Conservation (phyloP, 1,140 invertebrate genomes). For the Onthophagus taurus region DNA sequence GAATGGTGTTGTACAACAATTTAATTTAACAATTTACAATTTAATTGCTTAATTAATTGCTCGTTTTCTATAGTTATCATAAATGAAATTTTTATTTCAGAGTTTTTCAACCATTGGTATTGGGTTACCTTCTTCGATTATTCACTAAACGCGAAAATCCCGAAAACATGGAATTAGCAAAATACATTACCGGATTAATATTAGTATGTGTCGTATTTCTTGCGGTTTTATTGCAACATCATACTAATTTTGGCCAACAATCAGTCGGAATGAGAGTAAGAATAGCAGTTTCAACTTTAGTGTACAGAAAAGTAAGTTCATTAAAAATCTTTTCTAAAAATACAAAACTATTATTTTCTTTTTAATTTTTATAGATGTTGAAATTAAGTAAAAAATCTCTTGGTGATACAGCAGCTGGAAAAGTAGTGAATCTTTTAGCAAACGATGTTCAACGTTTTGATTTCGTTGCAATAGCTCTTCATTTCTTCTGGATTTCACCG, state of each 20-base stretch:
- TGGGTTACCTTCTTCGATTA: constrained; percentile 15
- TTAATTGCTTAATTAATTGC: neutral
- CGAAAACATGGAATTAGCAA: neutral
- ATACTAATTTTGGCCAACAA: constrained; percentile 34
- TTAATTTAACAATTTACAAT: neutral
- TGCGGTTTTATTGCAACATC: constrained; percentile 35
- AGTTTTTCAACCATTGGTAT: constrained; percentile 6
- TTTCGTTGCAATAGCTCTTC: constrained; percentile 48
- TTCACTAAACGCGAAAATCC: constrained; percentile 25
- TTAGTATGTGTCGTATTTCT: constrained; percentile 31
- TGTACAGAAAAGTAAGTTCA: constrained; percentile 45
- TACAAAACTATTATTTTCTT: too few relatives aligned
- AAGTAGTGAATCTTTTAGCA: constrained; percentile 75
- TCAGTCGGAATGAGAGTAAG: constrained; percentile 41
- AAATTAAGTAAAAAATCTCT: constrained; percentile 54
- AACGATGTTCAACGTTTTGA: constrained; percentile 67
- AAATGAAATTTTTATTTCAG: constrained; percentile 9
- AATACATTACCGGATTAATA: constrained; percentile 2
- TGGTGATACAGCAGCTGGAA: constrained; percentile 63
- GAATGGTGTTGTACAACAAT: too few relatives aligned
- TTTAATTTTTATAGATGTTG: constrained; percentile 41
- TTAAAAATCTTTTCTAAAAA: neutral
- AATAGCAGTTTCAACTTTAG: constrained; percentile 48
- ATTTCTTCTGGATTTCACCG: constrained; percentile 60
- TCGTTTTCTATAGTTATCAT: neutral